Evolutionary conservation across 2,113 vertebrate genomes (phyloP).

Genomic region (Gavialis gangeticus): DNA sequence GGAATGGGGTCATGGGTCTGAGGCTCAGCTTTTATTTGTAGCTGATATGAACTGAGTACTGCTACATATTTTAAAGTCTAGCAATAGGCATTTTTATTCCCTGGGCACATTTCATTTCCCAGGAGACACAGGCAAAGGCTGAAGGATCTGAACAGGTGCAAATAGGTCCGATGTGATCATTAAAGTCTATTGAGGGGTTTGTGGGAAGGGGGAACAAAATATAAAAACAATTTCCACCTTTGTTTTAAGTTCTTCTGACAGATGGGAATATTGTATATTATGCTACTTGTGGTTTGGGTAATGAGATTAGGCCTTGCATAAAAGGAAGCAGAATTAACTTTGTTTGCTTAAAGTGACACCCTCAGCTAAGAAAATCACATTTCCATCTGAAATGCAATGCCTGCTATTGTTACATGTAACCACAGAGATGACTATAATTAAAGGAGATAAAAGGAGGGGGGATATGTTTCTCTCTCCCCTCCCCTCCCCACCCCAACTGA

Average conservation of each 20-base stretch:
- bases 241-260: slow-evolving; percentile 76
- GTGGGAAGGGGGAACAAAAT: background rate
- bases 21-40: background rate
- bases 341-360: slow-evolving; percentile 81
- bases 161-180: slow-evolving; percentile 57
- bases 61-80: background rate
- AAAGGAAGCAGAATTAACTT: slow-evolving; percentile 83
- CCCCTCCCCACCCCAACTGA: background rate
- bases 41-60: background rate
- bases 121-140: background rate
- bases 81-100: background rate
- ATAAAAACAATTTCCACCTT: slow-evolving; percentile 63
- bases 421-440: slow-evolving; percentile 61
- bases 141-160: background rate
- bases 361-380: slow-evolving; percentile 75
- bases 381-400: slow-evolving; percentile 68
- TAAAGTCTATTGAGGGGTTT: slow-evolving; percentile 7
- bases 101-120: background rate
- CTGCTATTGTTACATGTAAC: slow-evolving; percentile 65
- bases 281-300: slow-evolving; percentile 79
- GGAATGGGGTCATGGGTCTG: fast-evolving
- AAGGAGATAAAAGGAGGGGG: slow-evolving; percentile 47
- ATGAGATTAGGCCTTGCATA: slow-evolving; percentile 80
- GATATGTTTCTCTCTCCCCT: background rate
- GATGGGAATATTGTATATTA: slow-evolving; percentile 69